Evolutionary conservation across 1,140 invertebrate genomes (phyloP), one percentile per base, ranked within the genome.

Genomic region (Batillaria attramentaria): DNA sequence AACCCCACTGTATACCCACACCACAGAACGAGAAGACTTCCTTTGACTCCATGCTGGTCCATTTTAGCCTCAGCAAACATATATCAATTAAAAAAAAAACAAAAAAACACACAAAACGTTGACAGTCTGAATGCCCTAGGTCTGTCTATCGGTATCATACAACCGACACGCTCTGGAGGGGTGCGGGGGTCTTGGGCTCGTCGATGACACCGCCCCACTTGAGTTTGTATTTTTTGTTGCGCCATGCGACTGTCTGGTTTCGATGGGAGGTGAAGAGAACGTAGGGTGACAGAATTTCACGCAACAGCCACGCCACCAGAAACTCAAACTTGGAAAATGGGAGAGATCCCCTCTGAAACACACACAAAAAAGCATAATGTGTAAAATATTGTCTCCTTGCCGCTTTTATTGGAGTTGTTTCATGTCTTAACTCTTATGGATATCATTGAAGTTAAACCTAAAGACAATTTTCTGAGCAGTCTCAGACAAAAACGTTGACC

Each of bases 271-370:
- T 94, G 43, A 96, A 90, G 86, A 98, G 97, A 54, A 99, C 92
- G 87, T 96, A 96, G 4, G 98, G 95, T 68, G 97, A 95, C 75
- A 95, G 95, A 10, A 94, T 92, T 92, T 99, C 98, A 68, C 97
- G 94, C 88, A 98, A 95, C 73, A 98, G 90, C 99, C 99, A 99
- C n/a, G 95, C 97, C 65, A 98, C 93, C 5, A 99, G 93, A 91
- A 98, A 99, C 89, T 99, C 96, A 85, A 97, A 95, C 92, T 98
- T 97, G 86, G 95, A 97, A 92, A 99, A 99, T n/a, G 97, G 95
- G 72, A 98, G 92, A 46, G 96, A 94, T 6, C 96, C 96, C 91
- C 98, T 97, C 93, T 99, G 94, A 88, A 86, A 82, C 81, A 72
- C 18, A 60, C 43, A 65, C 24, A 50, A 73, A 18, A 0, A 70